Evolutionary conservation across 2,888 invertebrate genomes (phyloP).

Genomic region (Stegana nigrithorax): DNA sequence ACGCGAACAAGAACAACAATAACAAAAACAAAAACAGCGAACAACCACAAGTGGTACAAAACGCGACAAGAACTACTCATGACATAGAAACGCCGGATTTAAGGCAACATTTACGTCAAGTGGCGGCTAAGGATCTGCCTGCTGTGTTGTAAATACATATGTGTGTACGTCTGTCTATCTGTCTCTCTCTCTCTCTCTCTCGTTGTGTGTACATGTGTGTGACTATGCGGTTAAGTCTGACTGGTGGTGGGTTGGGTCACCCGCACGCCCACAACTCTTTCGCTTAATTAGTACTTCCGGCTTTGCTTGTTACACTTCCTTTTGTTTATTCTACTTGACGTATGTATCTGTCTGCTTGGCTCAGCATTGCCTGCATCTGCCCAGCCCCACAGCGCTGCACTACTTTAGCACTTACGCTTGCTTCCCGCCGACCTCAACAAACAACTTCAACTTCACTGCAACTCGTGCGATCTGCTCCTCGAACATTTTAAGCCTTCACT

Average conservation of each 20-base stretch:
- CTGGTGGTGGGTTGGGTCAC: too few species aligned
- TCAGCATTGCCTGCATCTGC: not conserved
- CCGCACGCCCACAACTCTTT: conserved; percentile 37
- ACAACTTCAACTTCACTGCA: not conserved
- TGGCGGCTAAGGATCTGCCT: conserved; percentile 32
- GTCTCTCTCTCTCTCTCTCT: conserved; percentile 3
- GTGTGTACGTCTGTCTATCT: too few species aligned
- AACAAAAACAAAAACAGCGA: conserved; percentile 15
- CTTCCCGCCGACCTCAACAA: too few species aligned
- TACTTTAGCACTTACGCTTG: too few species aligned
- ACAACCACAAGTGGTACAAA: too few species aligned
- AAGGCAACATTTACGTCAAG: conserved; percentile 54
- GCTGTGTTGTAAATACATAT: too few species aligned
- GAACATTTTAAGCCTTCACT: conserved; percentile 11
- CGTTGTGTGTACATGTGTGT: conserved; percentile 4
- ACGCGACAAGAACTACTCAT: conserved; percentile 14
- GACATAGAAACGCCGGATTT: conserved; percentile 43
- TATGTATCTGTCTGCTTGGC: conserved; percentile 5
- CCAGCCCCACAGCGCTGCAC: too few species aligned
- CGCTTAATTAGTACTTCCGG: conserved; percentile 53
- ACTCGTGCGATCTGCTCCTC: not conserved
- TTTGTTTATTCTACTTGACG: conserved; percentile 42
- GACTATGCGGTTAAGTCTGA: too few species aligned
- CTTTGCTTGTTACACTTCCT: conserved; percentile 40
- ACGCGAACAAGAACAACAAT: conserved; percentile 24